Evolutionary conservation across 2,113 vertebrate species (phyloP).

Genomic region (Thunnus maccoyii): DNA sequence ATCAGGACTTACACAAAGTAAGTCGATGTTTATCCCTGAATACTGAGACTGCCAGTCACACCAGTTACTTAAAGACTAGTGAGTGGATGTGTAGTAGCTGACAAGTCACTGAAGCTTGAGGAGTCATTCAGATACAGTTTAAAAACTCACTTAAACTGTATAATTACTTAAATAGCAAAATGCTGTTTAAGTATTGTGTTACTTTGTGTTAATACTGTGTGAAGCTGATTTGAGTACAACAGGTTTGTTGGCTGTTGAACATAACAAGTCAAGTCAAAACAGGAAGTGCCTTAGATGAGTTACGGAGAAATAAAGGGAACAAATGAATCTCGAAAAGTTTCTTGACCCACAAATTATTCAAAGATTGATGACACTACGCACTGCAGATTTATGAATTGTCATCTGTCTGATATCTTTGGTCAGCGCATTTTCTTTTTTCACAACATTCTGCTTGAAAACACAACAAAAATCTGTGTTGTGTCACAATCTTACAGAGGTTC

Average conservation of each 20-base stretch:
- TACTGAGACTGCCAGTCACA: slow-evolving; percentile 22
- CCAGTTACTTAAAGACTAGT: slow-evolving; percentile 19
- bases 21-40: slow-evolving; percentile 59
- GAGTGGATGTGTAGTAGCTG: slow-evolving; percentile 15
- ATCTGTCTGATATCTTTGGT: too few species aligned
- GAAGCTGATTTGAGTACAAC: too few species aligned
- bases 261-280: too few species aligned
- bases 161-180: background rate
- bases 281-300: too few species aligned
- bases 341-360: too few species aligned
- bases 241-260: too few species aligned
- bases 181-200: background rate
- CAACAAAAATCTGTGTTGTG: too few species aligned
- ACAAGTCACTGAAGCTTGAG: slow-evolving; percentile 15
- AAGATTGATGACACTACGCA: too few species aligned
- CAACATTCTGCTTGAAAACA: background rate
- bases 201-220: background rate
- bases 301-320: too few species aligned
- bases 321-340: too few species aligned
- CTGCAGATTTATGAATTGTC: too few species aligned
- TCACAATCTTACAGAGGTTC: background rate
- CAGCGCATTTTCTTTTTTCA: too few species aligned
- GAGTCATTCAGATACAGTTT: background rate
- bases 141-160: background rate
- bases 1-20: slow-evolving; percentile 65